Base-by-base conservation (phyloP, 2,797 vertebrate species). In the Sphenopsis melanotis region DNA sequence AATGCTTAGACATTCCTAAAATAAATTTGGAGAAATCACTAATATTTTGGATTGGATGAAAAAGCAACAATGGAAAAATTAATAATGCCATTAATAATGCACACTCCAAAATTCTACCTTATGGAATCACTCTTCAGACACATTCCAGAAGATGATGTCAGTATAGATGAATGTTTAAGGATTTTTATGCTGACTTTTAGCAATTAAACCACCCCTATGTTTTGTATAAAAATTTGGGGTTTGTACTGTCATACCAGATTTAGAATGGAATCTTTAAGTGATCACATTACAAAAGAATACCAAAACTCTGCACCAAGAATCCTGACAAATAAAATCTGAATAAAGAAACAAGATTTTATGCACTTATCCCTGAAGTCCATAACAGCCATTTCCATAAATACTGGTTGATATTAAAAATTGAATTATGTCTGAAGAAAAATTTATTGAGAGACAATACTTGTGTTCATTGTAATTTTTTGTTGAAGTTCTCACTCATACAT, bases 191-290 rank as follows among this genome's bases (percentile, higher is more conserved):
- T 47, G 26, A 12, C 9, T 49, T 86, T 88, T 42, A 86, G 13
- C 9, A 41, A 37, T 47, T 36, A 68, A 87, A 41, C 1, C 9
- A 41, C 11, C 1, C 2, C 2, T 24, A 6, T 13, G 3, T 2
- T 83, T 78, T 57, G 4, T 37, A 50, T 44, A 61, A 24, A 55
- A 36, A 9, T 41, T 39, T 70, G 21, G 3, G 0, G 0, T 26
- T 71, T 36, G 1, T 30, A 55, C 46, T 30, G 6, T 59, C 26
- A 21, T 52, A 56, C 4, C 8, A 55, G 9, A 46, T 84, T 64
- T 71, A 68, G 24, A 46, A 8, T 29, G 16, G 30, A 81, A 59
- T 69, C 11, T 88, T 87, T 29, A 44, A 30, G 15, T 14, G 13
- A 60, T 41, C 16, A n/a, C 8, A n/a, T 61, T 30, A n/a, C 9